phyloP scores from a whole-genome alignment of 2,888 invertebrate genomes.

The Lasioglossum pauxillum region DNA sequence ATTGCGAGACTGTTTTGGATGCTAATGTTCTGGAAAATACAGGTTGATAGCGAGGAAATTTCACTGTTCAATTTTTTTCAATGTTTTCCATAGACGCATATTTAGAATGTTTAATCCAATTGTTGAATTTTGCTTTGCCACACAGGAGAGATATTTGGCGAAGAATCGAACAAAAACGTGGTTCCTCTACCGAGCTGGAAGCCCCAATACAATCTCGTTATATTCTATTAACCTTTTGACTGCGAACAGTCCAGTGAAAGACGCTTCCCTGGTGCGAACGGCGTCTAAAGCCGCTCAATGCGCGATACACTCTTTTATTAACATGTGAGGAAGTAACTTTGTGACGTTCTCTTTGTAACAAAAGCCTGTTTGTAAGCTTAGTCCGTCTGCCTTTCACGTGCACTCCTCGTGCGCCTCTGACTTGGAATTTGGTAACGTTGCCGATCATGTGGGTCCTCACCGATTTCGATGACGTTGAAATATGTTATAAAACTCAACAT shows the following conservation, averaged over 20 bases:
- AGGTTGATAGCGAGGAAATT: neutral
- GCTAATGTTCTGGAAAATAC: neutral
- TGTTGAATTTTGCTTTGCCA: neutral
- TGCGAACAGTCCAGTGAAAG: conserved; percentile 1
- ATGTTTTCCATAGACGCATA: no score
- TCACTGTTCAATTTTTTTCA: neutral
- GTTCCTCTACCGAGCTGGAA: conserved; percentile 1
- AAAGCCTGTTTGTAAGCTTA: neutral
- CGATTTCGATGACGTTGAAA: no score
- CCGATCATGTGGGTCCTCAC: no score
- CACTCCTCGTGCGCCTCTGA: neutral
- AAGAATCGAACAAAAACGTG: neutral
- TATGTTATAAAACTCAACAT: no score
- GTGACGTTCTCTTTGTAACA: neutral
- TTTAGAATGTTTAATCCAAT: no score
- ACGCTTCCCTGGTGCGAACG: neutral
- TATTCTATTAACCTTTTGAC: conserved; percentile 12
- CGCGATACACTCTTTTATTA: neutral
- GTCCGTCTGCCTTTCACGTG: neutral
- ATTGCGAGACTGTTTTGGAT: neutral
- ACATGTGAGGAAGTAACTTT: neutral
- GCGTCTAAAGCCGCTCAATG: neutral
- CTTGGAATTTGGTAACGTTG: neutral
- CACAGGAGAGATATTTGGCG: neutral
- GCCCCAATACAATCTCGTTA: neutral